Conservation (phyloP, 2,888 invertebrate species). For the Lepidochitona cinerea region DNA sequence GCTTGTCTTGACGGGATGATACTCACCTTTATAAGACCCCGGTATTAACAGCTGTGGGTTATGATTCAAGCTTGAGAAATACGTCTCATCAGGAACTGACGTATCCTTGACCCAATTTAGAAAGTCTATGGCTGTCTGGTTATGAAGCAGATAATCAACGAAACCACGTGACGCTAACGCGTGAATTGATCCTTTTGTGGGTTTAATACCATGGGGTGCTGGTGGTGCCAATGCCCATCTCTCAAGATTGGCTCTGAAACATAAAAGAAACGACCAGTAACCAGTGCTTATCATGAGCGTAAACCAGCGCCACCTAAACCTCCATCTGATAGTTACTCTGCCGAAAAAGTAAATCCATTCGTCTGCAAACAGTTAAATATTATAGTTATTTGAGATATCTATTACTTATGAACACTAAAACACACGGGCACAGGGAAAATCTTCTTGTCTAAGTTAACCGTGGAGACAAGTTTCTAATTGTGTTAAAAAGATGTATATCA, state of each 20-base stretch:
- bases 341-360: too few species aligned
- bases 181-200: constrained; percentile 53
- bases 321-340: too few species aligned
- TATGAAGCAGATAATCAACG: constrained; percentile 49
- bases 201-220: constrained; percentile 33
- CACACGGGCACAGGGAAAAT: too few species aligned
- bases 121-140: constrained; percentile 39
- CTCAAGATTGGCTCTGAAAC: not conserved
- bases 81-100: constrained; percentile 55
- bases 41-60: constrained; percentile 51
- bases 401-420: too few species aligned
- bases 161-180: constrained; percentile 46
- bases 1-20: not conserved
- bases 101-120: constrained; percentile 54
- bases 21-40: constrained; percentile 40
- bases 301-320: too few species aligned
- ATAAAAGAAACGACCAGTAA: too few species aligned
- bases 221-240: constrained; percentile 24
- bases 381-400: too few species aligned
- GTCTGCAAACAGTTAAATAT: too few species aligned
- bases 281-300: too few species aligned
- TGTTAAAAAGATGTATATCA: too few species aligned
- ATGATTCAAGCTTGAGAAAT: constrained; percentile 54
- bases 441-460: too few species aligned
- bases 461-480: too few species aligned